Percentiles rank a stretch among this genome's conserved stretches.
phyloP scores from a whole-genome alignment of 2,888 invertebrate species.

The Dicyrtomina minuta region DNA sequence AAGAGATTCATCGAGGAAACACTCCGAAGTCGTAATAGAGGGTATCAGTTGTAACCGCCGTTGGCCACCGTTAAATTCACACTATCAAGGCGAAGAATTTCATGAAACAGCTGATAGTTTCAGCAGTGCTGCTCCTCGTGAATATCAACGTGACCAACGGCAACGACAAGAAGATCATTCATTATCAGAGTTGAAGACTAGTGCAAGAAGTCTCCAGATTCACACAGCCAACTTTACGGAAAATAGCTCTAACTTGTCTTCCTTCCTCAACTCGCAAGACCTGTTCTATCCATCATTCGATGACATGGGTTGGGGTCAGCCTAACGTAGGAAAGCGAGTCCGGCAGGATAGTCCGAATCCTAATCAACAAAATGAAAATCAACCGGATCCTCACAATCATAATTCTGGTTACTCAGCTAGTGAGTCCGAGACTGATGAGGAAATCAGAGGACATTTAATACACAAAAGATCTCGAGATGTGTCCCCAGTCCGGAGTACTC shows the following conservation, averaged over 20 bases:
- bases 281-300: neutral
- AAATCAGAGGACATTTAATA: conserved; percentile 38
- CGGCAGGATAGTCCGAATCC: conserved; percentile 32
- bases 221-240: neutral
- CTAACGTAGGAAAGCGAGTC: conserved; percentile 46
- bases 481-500: conserved; percentile 34
- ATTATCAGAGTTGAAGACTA: neutral
- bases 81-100: neutral
- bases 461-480: conserved; percentile 48
- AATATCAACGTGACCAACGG: neutral
- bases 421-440: conserved; percentile 33
- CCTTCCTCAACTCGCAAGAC: neutral
- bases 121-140: no score
- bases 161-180: neutral
- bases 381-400: conserved; percentile 16
- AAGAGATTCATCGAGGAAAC: neutral
- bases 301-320: conserved; percentile 51
- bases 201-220: neutral
- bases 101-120: neutral
- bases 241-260: no score
- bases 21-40: neutral
- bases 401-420: conserved; percentile 25
- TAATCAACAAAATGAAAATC: conserved; percentile 34
- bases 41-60: neutral
- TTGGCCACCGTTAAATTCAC: neutral